Evolutionary conservation across 1,140 invertebrate species (phyloP).

Genomic region (Platyscapa corneri): DNA sequence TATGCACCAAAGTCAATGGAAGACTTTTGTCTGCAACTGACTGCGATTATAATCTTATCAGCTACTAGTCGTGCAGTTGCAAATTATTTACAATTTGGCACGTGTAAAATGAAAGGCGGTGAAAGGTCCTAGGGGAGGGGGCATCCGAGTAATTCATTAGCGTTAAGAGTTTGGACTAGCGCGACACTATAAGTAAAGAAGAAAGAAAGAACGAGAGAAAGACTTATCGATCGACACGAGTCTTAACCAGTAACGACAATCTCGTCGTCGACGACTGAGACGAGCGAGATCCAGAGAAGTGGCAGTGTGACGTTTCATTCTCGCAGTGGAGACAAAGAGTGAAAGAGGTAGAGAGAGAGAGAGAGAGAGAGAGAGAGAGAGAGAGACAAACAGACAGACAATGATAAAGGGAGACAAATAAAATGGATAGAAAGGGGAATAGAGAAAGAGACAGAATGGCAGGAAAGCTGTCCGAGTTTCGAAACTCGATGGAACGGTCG

Average conservation of each 20-base stretch:
- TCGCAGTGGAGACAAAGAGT: background rate
- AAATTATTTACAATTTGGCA: no score
- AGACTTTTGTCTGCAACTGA: no score
- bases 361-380: background rate
- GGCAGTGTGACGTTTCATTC: conserved; percentile 34
- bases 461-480: conserved; percentile 27
- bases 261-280: background rate
- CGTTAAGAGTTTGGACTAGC: no score
- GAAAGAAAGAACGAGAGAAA: background rate
- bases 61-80: no score
- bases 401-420: no score
- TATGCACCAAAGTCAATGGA: background rate
- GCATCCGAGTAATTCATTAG: background rate
- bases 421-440: background rate
- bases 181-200: background rate
- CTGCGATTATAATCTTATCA: background rate
- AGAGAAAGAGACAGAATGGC: background rate
- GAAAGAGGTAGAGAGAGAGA: no score
- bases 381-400: no score
- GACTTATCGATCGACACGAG: conserved; percentile 25
- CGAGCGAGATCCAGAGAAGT: background rate
- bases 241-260: background rate
- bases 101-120: background rate
- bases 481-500: conserved; percentile 28
- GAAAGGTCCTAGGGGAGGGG: background rate